Percentiles rank a stretch among this genome's conserved stretches.
Evolutionary conservation across 2,888 invertebrate genomes (phyloP).

Genomic region (Polymixis lichenea): DNA sequence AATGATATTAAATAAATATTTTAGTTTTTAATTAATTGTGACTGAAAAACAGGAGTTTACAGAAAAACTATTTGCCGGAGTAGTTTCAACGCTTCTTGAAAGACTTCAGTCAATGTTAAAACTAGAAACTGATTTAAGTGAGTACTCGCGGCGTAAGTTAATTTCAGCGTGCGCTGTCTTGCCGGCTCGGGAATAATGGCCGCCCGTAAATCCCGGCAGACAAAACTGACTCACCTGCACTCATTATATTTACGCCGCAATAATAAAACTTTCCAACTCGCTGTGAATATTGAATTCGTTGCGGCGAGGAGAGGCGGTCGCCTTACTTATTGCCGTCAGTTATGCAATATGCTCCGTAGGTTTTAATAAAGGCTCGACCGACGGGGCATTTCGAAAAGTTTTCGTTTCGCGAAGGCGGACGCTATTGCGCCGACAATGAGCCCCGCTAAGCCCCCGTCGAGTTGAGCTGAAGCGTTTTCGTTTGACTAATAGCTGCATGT

Average conservation of each 20-base stretch:
- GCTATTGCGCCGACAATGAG: slow-evolving; percentile 85
- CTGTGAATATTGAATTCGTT: slow-evolving; percentile 89
- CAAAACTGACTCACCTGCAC: slow-evolving; percentile 88
- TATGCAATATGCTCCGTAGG: slow-evolving; percentile 87
- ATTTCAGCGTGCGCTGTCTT: slow-evolving; percentile 81
- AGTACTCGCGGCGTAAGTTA: slow-evolving; percentile 77
- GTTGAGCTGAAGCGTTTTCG: slow-evolving; percentile 77
- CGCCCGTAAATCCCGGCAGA: slow-evolving; percentile 86
- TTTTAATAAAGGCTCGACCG: slow-evolving; percentile 88
- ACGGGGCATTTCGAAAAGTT: slow-evolving; percentile 87
- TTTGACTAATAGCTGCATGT: slow-evolving; percentile 77
- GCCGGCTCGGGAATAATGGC: slow-evolving; percentile 78
- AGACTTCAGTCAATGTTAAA: slow-evolving; percentile 72
- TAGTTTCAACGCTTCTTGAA: slow-evolving; percentile 55
- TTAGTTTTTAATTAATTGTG: neutral
- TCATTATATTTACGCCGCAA: slow-evolving; percentile 90
- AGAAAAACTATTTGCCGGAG: slow-evolving; percentile 9
- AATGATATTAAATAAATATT: neutral
- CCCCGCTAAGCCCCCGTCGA: slow-evolving; percentile 78
- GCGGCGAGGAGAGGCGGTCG: slow-evolving; percentile 85
- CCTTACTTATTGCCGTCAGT: slow-evolving; percentile 89
- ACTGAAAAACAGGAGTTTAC: neutral
- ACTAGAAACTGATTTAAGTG: slow-evolving; percentile 80
- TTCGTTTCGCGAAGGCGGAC: slow-evolving; percentile 87
- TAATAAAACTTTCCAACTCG: slow-evolving; percentile 89